Percentiles rank a stretch among this genome's conserved stretches.
Evolutionary conservation across 2,797 vertebrate species (phyloP).

Genomic region (Eupleurogrammus muticus): DNA sequence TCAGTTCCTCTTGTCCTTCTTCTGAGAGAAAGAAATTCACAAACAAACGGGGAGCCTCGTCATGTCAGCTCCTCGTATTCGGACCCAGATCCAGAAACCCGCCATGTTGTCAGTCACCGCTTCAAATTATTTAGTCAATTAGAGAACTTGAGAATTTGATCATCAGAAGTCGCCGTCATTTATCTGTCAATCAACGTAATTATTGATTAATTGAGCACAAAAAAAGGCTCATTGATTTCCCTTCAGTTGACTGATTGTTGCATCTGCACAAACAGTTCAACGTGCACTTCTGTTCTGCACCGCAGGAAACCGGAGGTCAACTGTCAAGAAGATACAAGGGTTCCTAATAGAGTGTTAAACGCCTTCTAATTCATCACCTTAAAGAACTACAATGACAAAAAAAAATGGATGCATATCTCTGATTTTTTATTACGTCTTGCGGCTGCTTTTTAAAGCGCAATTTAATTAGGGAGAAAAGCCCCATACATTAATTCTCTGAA

Average conservation of each 20-base stretch:
- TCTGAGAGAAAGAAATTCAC: conserved; percentile 14
- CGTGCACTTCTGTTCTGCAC: no score
- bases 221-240: no score
- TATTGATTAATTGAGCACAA: no score
- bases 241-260: no score
- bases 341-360: background rate
- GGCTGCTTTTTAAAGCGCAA: conserved; percentile 18
- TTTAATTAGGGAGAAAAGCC: conserved; percentile 31
- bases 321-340: background rate
- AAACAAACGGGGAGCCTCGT: background rate
- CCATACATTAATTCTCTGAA: conserved; percentile 8
- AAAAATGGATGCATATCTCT: background rate
- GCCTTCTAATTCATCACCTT: no score
- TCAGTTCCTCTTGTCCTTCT: conserved; percentile 39
- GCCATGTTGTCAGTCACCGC: background rate
- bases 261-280: no score
- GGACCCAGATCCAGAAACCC: background rate
- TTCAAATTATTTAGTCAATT: background rate
- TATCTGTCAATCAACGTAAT: no score
- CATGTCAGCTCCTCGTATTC: background rate
- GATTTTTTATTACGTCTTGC: background rate
- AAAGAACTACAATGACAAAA: background rate
- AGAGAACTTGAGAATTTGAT: no score
- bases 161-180: no score
- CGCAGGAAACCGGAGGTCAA: background rate